Evolutionary conservation across 2,113 vertebrate genomes (phyloP).

Genomic region (Orycteropus afer): DNA sequence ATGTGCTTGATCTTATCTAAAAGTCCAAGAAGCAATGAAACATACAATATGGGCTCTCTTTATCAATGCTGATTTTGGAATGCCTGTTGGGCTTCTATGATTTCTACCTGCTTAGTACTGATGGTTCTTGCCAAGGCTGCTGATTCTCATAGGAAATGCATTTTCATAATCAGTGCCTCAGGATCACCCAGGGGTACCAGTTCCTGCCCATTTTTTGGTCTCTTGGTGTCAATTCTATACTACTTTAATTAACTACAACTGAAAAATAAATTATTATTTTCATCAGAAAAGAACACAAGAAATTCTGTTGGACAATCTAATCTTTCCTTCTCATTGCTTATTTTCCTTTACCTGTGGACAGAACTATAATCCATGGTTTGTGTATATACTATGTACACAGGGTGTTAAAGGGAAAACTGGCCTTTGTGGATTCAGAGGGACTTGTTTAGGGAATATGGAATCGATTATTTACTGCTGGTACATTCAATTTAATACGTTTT

Average conservation of each 20-base stretch:
- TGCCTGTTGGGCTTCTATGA: neutral
- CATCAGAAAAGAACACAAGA: neutral
- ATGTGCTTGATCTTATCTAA: neutral
- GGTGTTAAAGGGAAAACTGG: neutral
- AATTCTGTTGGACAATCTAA: neutral
- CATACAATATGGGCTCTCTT: neutral
- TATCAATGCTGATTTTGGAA: neutral
- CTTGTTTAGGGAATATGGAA: neutral
- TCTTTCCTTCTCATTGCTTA: neutral
- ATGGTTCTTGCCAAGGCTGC: neutral
- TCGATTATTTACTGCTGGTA: neutral
- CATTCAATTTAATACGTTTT: neutral
- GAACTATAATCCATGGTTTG: neutral
- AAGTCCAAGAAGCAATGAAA: neutral
- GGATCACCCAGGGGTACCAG: neutral
- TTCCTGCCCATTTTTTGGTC: neutral
- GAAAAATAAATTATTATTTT: conserved; percentile 9
- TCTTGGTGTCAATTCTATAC: neutral
- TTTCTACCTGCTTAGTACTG: neutral
- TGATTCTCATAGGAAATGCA: neutral
- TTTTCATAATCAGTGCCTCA: neutral
- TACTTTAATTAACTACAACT: neutral
- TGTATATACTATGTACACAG: neutral
- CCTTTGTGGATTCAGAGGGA: neutral
- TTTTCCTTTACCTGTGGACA: neutral